phyloP scores from a whole-genome alignment of 1,140 invertebrate genomes.

The Aphaenogaster ashmeadi region DNA sequence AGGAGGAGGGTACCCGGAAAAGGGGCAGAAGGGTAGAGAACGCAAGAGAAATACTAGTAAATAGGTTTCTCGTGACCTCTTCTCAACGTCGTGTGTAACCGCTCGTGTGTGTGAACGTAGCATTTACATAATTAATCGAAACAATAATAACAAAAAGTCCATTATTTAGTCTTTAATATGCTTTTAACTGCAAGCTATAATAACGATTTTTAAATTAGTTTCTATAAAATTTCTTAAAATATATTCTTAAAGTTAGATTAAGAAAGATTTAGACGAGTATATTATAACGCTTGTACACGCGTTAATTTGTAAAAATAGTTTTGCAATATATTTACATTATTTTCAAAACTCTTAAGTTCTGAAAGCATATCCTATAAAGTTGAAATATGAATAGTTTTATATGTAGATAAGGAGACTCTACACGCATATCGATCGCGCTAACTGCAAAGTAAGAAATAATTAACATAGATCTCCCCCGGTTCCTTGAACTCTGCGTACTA shows the following conservation, averaged over 20 bases:
- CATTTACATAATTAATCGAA: neutral
- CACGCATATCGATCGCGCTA: conserved; percentile 21
- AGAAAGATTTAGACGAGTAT: neutral
- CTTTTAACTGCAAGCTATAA: neutral
- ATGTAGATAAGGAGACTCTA: neutral
- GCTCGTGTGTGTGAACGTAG: neutral
- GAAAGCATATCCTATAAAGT: neutral
- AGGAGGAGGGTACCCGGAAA: neutral
- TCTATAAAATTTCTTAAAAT: neutral
- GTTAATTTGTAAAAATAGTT: neutral
- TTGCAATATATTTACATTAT: neutral
- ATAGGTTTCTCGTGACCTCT: conserved; percentile 13
- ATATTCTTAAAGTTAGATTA: neutral
- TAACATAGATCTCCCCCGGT: neutral
- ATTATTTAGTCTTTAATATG: neutral
- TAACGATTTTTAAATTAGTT: neutral
- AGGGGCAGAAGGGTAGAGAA: conserved; percentile 20
- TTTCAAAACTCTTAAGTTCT: neutral
- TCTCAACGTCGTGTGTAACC: neutral
- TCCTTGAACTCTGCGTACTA: conserved; percentile 14
- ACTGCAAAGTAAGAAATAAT: conserved; percentile 39
- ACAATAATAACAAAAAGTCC: neutral
- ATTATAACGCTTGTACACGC: neutral
- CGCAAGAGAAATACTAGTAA: conserved; percentile 24
- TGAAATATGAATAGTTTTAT: neutral